Evolutionary conservation across 2,888 invertebrate species (phyloP).

Genomic region (Steromphala cineraria): DNA sequence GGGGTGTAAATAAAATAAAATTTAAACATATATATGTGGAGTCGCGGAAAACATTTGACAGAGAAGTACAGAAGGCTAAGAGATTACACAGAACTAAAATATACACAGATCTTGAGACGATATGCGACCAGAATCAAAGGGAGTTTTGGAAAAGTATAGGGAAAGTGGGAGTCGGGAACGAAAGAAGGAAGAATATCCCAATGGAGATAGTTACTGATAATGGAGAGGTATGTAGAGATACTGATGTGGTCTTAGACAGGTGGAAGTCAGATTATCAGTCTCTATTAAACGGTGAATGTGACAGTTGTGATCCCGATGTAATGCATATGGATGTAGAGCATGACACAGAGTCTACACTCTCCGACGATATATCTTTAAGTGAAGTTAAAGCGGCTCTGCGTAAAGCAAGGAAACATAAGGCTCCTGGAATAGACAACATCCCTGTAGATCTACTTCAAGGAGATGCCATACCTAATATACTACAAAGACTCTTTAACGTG

Average conservation of each 20-base stretch:
- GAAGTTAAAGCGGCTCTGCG: not conserved
- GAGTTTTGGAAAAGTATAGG: not conserved
- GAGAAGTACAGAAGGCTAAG: not conserved
- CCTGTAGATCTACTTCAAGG: not conserved
- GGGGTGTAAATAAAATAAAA: not conserved
- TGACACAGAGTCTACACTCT: not conserved
- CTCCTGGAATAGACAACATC: not conserved
- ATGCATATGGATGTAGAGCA: not conserved
- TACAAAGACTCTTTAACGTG: not conserved
- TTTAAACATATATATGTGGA: not conserved
- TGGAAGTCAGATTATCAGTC: not conserved
- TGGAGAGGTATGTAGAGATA: not conserved
- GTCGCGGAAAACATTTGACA: not conserved
- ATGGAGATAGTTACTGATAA: not conserved
- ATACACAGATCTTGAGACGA: not conserved
- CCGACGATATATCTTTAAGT: not conserved
- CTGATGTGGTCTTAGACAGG: not conserved
- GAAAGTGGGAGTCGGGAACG: not conserved
- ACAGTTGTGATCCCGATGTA: not conserved
- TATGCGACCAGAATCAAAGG: not conserved
- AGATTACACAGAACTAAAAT: not conserved
- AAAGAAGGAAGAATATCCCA: not conserved
- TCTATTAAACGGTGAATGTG: not conserved
- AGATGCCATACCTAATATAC: not conserved
- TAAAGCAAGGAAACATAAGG: not conserved